Evolutionary conservation across 2,797 vertebrate species (phyloP).

Genomic region (Erpetoichthys calabaricus): DNA sequence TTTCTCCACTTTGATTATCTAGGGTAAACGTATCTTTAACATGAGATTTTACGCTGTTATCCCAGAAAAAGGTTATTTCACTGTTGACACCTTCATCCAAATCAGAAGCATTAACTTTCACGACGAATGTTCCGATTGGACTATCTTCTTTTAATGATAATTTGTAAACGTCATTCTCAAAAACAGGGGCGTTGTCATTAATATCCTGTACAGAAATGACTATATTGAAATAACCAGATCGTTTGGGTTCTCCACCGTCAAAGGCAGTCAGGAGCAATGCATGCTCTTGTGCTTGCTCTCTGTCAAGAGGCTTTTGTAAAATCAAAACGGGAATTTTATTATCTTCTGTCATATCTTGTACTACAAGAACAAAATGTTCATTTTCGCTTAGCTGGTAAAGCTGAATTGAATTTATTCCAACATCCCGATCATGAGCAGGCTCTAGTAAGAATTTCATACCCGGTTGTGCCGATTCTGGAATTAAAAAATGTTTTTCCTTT

Average conservation of each 20-base stretch:
- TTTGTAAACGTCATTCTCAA: constrained; percentile 18
- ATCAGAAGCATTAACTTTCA: constrained; percentile 25
- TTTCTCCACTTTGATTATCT: constrained; percentile 23
- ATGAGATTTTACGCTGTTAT: constrained; percentile 15
- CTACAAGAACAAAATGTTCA: constrained; percentile 33
- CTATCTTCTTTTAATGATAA: constrained; percentile 18
- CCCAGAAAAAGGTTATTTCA: constrained; percentile 21
- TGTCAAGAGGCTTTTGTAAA: constrained; percentile 33
- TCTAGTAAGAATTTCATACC: constrained; percentile 28
- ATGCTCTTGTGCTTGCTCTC: constrained; percentile 22
- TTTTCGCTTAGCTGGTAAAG: constrained; percentile 31
- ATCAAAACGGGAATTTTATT: constrained; percentile 36
- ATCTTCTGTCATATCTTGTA: constrained; percentile 28
- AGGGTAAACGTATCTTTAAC: constrained; percentile 23
- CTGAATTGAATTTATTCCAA: constrained; percentile 25
- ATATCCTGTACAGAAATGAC: constrained; percentile 31
- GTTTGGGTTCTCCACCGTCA: constrained; percentile 33
- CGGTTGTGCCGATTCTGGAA: constrained; percentile 16
- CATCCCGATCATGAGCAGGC: constrained; percentile 25
- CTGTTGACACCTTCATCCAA: constrained; percentile 25
- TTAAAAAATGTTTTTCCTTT: constrained; percentile 21
- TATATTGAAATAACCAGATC: constrained; percentile 29
- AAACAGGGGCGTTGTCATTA: constrained; percentile 37
- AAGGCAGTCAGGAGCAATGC: constrained; percentile 29
- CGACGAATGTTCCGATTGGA: constrained; percentile 13